Evolutionary conservation across 2,888 invertebrate genomes (phyloP), one percentile per base, ranked within the genome.

Genomic region (Strigamia transsilvanica): DNA sequence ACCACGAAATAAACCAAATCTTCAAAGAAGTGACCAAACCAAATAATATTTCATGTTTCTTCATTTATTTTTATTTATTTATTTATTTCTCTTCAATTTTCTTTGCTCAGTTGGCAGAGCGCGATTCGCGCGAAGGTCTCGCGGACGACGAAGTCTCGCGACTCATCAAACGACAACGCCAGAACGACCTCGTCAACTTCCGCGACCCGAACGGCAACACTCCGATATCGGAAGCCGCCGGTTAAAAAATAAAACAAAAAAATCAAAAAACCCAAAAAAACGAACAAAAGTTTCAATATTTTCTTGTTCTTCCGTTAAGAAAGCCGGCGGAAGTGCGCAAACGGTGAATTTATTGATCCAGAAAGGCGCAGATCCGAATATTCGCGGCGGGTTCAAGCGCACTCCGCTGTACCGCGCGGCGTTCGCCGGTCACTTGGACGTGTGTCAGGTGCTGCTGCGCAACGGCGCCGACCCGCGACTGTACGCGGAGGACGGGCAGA

Each of bases 181-280:
- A 15, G 3, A 21, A 81, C 9, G 66, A 81, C 2, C 4, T 81
- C 10, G 23, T 81, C 18, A 81, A 81, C 66, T 81, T 66, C 41
- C 32, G n/a, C 1, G 81, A 81, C 61, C 66, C 81, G 12, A 81
- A 81, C 66, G 66, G 61, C 13, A 81, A 81, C 18, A 61, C 81
- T 13, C 81, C 81, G 4, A 32, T 81, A 15, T 81, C 81, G 2
- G 81, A 81, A 81, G 81, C 81, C 32, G 81, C 81, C 18, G 81
- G 81, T 81, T 21, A 34, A 18, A n/a, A n/a, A n/a, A n/a, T n/a
- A n/a, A n/a, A n/a, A n/a, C n/a, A n/a, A n/a, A n/a, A n/a, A n/a
- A n/a, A n/a, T n/a, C n/a, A n/a, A n/a, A n/a, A n/a, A n/a, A n/a
- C n/a, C n/a, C n/a, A n/a, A n/a, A n/a, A n/a, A n/a, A n/a, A n/a